These are phyloP conservation scores for Phallusia fumigata DNA, from an alignment of 23 tunicate genomes.

Conservation along the genomic window DNA sequence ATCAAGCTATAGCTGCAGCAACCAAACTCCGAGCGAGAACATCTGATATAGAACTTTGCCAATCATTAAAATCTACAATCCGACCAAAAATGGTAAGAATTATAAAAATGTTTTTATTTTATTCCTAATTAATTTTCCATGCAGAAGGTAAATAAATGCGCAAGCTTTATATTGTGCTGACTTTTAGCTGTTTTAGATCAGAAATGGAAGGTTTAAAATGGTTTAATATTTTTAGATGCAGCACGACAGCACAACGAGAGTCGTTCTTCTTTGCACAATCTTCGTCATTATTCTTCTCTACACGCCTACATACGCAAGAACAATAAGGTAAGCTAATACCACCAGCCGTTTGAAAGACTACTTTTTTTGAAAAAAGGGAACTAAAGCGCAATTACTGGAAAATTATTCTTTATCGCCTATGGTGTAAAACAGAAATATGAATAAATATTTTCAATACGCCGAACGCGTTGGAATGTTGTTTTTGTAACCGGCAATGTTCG, in stretches of 20 bases:
- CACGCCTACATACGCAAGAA: neutral
- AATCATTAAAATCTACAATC: no score
- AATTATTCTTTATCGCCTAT: no score
- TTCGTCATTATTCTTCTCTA: neutral
- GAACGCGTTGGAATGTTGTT: no score
- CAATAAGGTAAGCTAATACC: neutral
- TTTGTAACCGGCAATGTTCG: no score
- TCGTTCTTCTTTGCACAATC: neutral
- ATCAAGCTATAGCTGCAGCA: neutral
- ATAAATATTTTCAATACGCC: no score
- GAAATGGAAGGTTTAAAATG: neutral
- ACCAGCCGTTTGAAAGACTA: no score
- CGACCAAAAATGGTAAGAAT: neutral
- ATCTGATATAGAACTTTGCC: neutral
- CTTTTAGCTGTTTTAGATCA: neutral
- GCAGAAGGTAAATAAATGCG: neutral
- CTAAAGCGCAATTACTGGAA: no score
- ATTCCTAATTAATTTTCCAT: no score
- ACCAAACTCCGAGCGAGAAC: neutral
- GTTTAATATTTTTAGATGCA: neutral
- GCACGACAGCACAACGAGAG: neutral
- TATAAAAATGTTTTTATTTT: neutral
- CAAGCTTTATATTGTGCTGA: neutral
- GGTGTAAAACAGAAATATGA: no score
- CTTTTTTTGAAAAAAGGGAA: no score